These are phyloP conservation scores for Drosophila mercatorum DNA, from an alignment of 2,888 invertebrate species.

Conservation along the genomic window DNA sequence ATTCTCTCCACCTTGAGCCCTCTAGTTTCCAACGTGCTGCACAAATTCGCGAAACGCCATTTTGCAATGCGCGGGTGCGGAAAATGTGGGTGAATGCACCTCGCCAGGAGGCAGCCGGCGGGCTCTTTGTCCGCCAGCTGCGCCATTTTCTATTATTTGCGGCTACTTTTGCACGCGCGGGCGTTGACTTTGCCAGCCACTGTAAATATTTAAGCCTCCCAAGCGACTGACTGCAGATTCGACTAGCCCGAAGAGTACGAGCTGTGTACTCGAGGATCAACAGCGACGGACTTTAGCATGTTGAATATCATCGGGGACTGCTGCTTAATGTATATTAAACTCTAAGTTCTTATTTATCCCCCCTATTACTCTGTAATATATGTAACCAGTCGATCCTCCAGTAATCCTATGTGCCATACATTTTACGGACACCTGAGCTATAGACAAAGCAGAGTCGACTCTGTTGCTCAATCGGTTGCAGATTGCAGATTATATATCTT, in stretches of 20 bases:
- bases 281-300: background rate
- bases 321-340: too few relatives aligned
- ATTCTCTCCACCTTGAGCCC: background rate
- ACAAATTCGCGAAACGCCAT: conserved; percentile 64
- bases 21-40: conserved; percentile 25
- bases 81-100: conserved; percentile 78
- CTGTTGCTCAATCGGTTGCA: background rate
- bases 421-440: too few relatives aligned
- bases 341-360: too few relatives aligned
- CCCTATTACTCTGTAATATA: too few relatives aligned
- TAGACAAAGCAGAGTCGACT: too few relatives aligned
- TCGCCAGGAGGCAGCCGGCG: conserved; percentile 29
- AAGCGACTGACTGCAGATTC: background rate
- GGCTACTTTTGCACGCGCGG: conserved; percentile 61
- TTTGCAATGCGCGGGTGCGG: conserved; percentile 56
- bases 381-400: too few relatives aligned
- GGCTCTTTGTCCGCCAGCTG: conserved; percentile 45
- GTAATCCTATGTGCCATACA: too few relatives aligned
- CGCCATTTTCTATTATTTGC: conserved; percentile 60
- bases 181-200: conserved; percentile 63
- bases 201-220: conserved; percentile 39
- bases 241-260: background rate
- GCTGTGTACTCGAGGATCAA: conserved; percentile 5
- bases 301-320: background rate
- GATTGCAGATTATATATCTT: too few relatives aligned